Evolutionary conservation across 2,113 vertebrate genomes (phyloP).

Genomic region (Tragulus kanchil): DNA sequence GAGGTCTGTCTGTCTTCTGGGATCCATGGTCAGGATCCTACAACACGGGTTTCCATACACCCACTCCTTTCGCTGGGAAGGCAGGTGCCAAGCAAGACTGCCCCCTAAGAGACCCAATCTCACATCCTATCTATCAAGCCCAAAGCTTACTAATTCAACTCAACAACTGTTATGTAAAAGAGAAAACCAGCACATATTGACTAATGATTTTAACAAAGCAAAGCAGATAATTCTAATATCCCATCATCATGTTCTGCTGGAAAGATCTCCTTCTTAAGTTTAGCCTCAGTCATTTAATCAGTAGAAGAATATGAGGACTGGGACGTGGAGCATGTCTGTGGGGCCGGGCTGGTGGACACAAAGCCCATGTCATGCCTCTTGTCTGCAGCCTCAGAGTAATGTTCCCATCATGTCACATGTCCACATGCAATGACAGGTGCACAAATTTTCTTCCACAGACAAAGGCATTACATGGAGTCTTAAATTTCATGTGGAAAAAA

Average conservation of each 20-base stretch:
- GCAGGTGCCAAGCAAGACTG: background rate
- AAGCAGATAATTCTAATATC: background rate
- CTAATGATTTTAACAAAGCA: slow-evolving; percentile 42
- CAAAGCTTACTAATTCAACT: slow-evolving; percentile 49
- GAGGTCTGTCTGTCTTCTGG: background rate
- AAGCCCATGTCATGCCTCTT: no score
- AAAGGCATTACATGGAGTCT: background rate
- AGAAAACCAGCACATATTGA: background rate
- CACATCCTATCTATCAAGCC: background rate
- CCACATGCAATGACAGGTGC: background rate
- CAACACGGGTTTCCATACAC: background rate
- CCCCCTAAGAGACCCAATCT: background rate
- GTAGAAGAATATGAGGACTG: background rate
- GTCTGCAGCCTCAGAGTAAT: no score
- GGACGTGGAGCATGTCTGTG: fast-evolving
- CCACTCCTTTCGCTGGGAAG: background rate
- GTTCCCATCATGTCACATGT: background rate
- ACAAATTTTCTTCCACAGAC: background rate
- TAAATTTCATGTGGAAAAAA: slow-evolving; percentile 27
- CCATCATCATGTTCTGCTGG: background rate
- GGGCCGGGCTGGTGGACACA: background rate
- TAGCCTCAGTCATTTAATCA: background rate
- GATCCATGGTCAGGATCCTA: background rate
- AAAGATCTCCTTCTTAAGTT: background rate
- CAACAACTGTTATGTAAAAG: background rate